A percentile compares a stretch with the other conserved stretches of the same genome.
phyloP scores from a whole-genome alignment of 2,888 invertebrate species.

The Lepas anatifera region DNA sequence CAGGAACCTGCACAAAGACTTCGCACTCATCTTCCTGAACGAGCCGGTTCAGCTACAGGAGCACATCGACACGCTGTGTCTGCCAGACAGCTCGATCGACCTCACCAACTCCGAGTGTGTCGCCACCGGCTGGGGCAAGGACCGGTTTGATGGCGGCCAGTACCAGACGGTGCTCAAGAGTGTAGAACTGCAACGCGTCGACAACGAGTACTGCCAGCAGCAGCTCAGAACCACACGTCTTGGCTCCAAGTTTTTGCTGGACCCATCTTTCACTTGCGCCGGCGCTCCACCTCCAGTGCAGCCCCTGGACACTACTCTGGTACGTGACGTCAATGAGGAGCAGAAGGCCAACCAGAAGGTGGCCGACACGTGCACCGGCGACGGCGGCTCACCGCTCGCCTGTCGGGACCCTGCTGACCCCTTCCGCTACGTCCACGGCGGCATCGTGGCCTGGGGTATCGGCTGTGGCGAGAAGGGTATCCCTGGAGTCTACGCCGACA shows the following conservation, averaged over 20 bases:
- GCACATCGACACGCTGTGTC: conserved; percentile 59
- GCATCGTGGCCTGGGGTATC: conserved; percentile 82
- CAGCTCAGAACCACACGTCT: conserved; percentile 22
- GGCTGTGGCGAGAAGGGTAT: conserved; percentile 58
- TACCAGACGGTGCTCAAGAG: conserved; percentile 62
- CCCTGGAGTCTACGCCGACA: conserved; percentile 68
- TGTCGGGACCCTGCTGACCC: conserved; percentile 35
- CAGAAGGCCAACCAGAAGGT: too few species aligned
- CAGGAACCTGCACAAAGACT: conserved; percentile 45
- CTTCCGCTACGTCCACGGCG: conserved; percentile 41
- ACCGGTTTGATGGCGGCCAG: conserved; percentile 46
- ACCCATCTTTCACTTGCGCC: conserved; percentile 24
- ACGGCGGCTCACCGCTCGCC: conserved; percentile 66
- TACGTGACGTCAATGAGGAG: background rate
- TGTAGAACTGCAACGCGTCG: conserved; percentile 42
- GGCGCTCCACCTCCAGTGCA: conserved; percentile 19
- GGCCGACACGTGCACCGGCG: conserved; percentile 65
- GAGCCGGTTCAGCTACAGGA: conserved; percentile 48
- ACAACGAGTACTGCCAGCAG: conserved; percentile 17
- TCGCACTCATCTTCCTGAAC: conserved; percentile 54
- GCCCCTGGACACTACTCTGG: too few species aligned
- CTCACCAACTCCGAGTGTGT: conserved; percentile 47
- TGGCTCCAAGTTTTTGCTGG: conserved; percentile 19
- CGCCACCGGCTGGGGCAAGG: conserved; percentile 65
- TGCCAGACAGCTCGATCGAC: conserved; percentile 42